Base-by-base conservation (phyloP, 2,113 vertebrate species). In the Fukomys damarensis region DNA sequence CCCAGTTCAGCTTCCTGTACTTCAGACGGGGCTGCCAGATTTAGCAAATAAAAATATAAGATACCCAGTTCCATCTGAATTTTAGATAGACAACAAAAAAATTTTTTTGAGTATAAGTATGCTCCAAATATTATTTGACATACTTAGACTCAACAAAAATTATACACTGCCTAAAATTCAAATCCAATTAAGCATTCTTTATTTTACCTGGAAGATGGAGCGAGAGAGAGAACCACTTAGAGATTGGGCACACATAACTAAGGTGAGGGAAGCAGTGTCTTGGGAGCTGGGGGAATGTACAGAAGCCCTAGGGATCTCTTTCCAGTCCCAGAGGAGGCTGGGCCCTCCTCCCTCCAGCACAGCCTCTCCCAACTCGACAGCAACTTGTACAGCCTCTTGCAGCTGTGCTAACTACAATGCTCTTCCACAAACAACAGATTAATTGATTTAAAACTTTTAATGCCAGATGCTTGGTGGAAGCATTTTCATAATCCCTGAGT, bases 381-480 rank as follows among this genome's bases (percentile, higher is more conserved):
- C 93, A 79, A 88, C 84, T 65, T 5, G 38, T 82, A 52, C 70
- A 77, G 88, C 80, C 76, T 88, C 91, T 95, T 86, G 43, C 93
- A 97, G 96, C 93, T 94, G 91, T 96, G 94, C 95, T 96, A 97
- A 97, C 32, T 16, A 94, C 89, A 91, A 89, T 35, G 17, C 87
- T 89, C 91, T 90, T 96, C 91, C 95, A 92, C 91, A 97, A 97
- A 96, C 91, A 97, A 96, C 92, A 97, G 97, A 97, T 96, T 97
- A 98, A 98, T 97, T 96, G 97, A 96, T 97, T 98, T 96, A 96
- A 97, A 98, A 98, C 88, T 98, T 98, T 97, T 97, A 96, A 97
- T 98, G 98, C 96, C 97, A 97, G 95, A 96, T 95, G 97, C 91
- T 96, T 93, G 94, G 97, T 93, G 91, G 93, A 98, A 95, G 96